A percentile compares a stretch with the other conserved stretches of the same genome.
These are phyloP conservation scores for Parnassius orleans DNA, from an alignment of 2,888 invertebrate species.

Conservation along the genomic window DNA sequence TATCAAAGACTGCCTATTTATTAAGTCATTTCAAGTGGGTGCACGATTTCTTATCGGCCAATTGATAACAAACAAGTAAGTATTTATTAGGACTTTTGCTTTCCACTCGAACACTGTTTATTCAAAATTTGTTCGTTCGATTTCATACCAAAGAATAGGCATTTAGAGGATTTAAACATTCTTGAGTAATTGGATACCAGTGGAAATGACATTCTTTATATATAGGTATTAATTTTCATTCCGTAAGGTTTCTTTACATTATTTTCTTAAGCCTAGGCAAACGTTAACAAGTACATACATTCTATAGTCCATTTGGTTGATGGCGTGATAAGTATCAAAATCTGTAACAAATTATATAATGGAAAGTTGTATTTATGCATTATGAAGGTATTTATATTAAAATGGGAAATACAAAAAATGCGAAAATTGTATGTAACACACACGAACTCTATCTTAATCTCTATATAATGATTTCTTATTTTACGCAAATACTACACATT, in stretches of 20 bases:
- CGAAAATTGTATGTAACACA: no score
- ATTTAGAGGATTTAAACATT: background rate
- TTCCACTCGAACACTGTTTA: constrained; percentile 35
- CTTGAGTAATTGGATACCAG: constrained; percentile 19
- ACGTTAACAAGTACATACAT: no score
- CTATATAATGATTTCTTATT: no score
- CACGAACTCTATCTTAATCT: no score
- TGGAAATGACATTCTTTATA: constrained; percentile 6
- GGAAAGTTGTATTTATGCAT: no score
- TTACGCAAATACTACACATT: no score
- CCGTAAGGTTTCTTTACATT: constrained; percentile 11
- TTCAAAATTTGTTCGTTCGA: constrained; percentile 7
- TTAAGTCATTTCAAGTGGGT: constrained; percentile 54
- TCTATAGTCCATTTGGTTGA: no score
- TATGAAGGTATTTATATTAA: no score
- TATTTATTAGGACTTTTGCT: constrained; percentile 62
- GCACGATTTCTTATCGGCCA: constrained; percentile 63
- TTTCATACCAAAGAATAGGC: constrained; percentile 1
- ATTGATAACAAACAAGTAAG: constrained; percentile 58
- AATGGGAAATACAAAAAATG: no score
- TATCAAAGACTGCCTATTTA: constrained; percentile 49
- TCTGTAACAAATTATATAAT: no score
- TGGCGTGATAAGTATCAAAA: no score
- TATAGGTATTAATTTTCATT: constrained; percentile 4
- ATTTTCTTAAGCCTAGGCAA: background rate